Conservation (phyloP, 2,113 vertebrate genomes). For the Oxygymnocypris stewartii region DNA sequence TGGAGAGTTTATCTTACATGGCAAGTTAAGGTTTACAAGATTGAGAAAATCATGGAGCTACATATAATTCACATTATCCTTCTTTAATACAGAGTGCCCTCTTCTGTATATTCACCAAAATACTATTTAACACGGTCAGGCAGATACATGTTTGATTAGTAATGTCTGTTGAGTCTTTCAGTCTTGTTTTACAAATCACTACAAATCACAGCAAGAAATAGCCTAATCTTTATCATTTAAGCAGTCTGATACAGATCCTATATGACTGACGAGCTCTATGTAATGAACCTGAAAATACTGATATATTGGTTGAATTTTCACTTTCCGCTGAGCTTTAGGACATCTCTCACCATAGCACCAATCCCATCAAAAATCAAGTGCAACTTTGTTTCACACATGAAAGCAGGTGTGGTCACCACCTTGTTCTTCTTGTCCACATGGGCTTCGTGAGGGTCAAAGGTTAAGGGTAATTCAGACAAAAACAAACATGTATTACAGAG, state of each 20-base stretch:
- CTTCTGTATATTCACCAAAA: slow-evolving; percentile 49
- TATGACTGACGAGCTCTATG: neutral
- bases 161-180: slow-evolving; percentile 3
- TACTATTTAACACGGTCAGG: neutral
- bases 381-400: slow-evolving; percentile 83
- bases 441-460: slow-evolving; percentile 76
- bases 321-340: slow-evolving; percentile 78
- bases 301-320: slow-evolving; percentile 56
- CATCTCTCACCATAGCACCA: slow-evolving; percentile 80
- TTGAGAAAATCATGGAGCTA: neutral
- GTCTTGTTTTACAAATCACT: neutral
- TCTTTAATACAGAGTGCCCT: slow-evolving; percentile 29
- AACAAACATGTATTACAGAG: neutral
- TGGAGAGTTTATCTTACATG: neutral
- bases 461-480: slow-evolving; percentile 45
- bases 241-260: neutral
- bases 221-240: neutral
- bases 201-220: neutral
- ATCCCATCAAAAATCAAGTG: slow-evolving; percentile 85
- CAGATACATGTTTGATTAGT: slow-evolving; percentile 31
- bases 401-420: slow-evolving; percentile 85
- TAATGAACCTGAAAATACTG: neutral
- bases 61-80: neutral
- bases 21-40: neutral
- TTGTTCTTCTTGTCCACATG: slow-evolving; percentile 83